Evolutionary conservation across 2,797 vertebrate genomes (phyloP).

Genomic region (Manis crassicaudata): DNA sequence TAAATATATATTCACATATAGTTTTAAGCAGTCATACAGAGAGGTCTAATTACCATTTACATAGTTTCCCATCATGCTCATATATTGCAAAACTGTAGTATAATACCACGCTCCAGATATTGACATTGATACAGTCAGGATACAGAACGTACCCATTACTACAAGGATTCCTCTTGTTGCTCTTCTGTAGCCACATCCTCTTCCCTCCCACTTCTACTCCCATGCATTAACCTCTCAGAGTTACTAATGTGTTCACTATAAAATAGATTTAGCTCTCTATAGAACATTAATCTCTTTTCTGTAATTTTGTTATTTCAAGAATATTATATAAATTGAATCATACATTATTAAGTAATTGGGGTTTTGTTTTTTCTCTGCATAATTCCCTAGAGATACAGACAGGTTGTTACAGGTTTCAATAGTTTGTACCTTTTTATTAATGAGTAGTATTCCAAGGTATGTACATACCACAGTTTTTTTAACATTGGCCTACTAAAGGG

Average conservation of each 20-base stretch:
- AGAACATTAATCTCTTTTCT: background rate
- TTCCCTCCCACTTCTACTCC: accelerated
- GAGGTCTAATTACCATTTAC: background rate
- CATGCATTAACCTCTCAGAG: background rate
- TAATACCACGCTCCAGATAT: background rate
- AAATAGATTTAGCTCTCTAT: background rate
- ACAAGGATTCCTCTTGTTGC: background rate
- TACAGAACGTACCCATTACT: background rate
- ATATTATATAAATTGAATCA: background rate
- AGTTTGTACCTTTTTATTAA: background rate
- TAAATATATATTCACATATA: background rate
- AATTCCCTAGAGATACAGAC: background rate
- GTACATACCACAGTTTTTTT: background rate
- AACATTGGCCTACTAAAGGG: background rate
- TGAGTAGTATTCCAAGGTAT: background rate
- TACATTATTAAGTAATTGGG: background rate
- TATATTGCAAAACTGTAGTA: background rate
- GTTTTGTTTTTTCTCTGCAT: background rate
- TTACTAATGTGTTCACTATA: background rate
- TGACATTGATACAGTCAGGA: background rate
- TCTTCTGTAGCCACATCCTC: background rate
- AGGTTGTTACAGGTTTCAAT: background rate
- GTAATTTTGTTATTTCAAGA: background rate
- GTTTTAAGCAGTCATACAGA: background rate
- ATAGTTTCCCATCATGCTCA: background rate